phyloP scores from a whole-genome alignment of 2,113 vertebrate species.

The Calyptomena viridis region DNA sequence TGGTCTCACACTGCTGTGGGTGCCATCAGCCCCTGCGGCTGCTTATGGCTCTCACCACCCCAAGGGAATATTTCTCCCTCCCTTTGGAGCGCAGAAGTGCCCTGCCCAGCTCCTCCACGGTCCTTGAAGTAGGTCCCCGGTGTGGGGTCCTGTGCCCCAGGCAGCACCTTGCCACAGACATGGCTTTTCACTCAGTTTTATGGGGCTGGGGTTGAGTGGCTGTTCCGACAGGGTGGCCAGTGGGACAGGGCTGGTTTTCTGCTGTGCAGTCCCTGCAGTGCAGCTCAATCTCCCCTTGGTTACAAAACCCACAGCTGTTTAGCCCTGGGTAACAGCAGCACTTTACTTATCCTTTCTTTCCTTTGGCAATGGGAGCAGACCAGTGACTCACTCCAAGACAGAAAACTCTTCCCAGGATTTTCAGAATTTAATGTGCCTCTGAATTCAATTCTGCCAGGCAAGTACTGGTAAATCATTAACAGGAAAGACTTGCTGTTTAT shows the following conservation, averaged over 20 bases:
- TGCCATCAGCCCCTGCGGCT: neutral
- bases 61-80: neutral
- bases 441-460: neutral
- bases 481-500: neutral
- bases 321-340: neutral
- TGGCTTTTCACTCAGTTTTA: neutral
- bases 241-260: neutral
- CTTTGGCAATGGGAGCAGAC: neutral
- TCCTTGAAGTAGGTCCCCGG: neutral
- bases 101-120: neutral
- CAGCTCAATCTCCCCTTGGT: neutral
- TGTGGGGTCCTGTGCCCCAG: neutral
- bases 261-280: neutral
- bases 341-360: neutral
- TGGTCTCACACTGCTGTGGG: neutral
- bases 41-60: neutral
- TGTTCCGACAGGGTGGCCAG: neutral
- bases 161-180: neutral
- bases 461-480: neutral
- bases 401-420: neutral
- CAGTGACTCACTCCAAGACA: neutral
- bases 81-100: neutral
- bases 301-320: neutral
- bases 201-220: neutral
- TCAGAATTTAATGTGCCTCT: neutral